These are phyloP conservation scores for Triplophysa yarkandensis DNA, from an alignment of 2,797 vertebrate genomes.

Conservation along the genomic window DNA sequence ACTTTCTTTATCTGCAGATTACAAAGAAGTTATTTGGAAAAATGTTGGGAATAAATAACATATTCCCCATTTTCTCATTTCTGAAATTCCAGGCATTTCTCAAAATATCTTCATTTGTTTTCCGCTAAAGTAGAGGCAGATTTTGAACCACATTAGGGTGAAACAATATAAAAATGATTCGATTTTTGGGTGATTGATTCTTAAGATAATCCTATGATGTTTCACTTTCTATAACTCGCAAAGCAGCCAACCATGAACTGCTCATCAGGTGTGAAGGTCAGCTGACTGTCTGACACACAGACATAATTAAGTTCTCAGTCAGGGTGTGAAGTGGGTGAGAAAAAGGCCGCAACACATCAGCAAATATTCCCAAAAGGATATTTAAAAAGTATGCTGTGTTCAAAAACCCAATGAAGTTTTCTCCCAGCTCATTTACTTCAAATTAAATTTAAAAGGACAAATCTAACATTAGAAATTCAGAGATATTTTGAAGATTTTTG, in stretches of 20 bases:
- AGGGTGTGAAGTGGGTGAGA: slow-evolving; percentile 30
- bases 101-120: no score
- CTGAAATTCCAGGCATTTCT: no score
- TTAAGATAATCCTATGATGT: no score
- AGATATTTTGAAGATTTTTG: no score
- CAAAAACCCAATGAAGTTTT: neutral
- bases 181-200: no score
- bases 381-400: slow-evolving; percentile 8
- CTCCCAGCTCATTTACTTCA: neutral
- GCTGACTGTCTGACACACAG: slow-evolving; percentile 27
- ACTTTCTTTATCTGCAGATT: no score
- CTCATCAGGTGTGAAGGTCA: slow-evolving; percentile 39
- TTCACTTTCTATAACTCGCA: neutral
- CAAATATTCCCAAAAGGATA: neutral
- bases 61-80: no score
- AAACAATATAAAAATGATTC: no score
- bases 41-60: no score
- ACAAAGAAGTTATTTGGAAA: no score
- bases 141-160: neutral
- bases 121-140: no score
- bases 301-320: slow-evolving; percentile 43
- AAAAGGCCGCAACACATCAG: slow-evolving; percentile 29
- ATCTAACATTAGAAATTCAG: no score
- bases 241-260: slow-evolving; percentile 13
- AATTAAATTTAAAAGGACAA: neutral